Conservation (phyloP, 2,113 vertebrate species). For the Galeopterus variegatus region DNA sequence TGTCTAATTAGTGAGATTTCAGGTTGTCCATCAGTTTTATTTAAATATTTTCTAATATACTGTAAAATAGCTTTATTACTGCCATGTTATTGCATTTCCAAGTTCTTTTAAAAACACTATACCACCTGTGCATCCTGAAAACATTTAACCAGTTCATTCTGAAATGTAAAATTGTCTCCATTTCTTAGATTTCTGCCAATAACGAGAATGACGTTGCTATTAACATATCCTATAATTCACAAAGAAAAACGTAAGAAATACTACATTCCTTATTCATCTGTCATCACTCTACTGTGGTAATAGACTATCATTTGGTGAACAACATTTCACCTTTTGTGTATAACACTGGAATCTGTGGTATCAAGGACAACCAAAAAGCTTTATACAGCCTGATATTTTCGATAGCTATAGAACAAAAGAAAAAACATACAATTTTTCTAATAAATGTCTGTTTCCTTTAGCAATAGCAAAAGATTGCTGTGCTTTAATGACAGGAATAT, state of each 20-base stretch:
- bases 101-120: constrained; percentile 40
- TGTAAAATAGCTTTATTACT: constrained; percentile 55
- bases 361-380: not conserved
- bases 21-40: constrained; percentile 42
- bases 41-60: constrained; percentile 58
- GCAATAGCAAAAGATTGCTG: not conserved
- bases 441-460: constrained; percentile 17
- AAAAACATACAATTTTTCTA: constrained; percentile 8
- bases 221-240: constrained; percentile 41
- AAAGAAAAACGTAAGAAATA: constrained; percentile 22
- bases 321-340: not conserved
- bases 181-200: constrained; percentile 21
- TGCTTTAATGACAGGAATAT: not conserved
- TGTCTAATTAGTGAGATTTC: constrained; percentile 47
- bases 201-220: constrained; percentile 33
- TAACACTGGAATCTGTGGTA: not conserved
- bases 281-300: not conserved
- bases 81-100: not conserved
- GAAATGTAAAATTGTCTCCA: constrained; percentile 36
- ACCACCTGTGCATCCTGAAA: not conserved
- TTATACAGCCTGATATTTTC: not conserved
- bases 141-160: constrained; percentile 43
- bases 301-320: not conserved
- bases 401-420: not conserved
- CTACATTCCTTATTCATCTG: not conserved